phyloP scores from a whole-genome alignment of 2,797 vertebrate genomes.

The Tokudaia tokunoshimensis region DNA sequence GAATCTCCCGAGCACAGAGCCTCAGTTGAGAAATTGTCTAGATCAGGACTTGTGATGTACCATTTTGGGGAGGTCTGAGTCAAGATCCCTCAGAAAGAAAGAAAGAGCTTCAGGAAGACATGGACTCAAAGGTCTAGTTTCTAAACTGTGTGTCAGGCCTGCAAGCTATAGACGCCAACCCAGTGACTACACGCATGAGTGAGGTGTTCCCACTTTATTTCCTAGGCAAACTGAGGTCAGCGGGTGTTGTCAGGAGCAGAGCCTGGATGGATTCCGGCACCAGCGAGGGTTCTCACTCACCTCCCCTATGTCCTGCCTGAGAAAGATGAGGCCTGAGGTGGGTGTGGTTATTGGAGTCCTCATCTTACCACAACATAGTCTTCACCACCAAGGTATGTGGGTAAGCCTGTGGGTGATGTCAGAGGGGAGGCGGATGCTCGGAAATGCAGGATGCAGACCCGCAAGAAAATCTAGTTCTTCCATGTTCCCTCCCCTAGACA shows the following conservation, averaged over 20 bases:
- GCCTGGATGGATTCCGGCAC: neutral
- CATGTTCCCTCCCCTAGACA: neutral
- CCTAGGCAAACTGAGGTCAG: neutral
- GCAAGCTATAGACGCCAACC: neutral
- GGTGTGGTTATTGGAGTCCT: rapidly evolving
- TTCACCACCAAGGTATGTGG: neutral
- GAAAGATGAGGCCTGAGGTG: rapidly evolving
- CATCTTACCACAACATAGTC: neutral
- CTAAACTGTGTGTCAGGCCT: neutral
- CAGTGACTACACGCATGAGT: neutral
- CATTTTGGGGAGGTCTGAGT: neutral
- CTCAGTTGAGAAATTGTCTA: neutral
- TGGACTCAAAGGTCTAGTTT: rapidly evolving
- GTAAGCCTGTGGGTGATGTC: rapidly evolving
- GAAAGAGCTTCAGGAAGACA: neutral
- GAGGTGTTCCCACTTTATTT: neutral
- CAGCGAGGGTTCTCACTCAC: neutral
- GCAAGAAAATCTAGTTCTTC: neutral
- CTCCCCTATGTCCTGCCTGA: neutral
- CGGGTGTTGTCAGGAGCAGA: neutral
- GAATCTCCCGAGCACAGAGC: neutral
- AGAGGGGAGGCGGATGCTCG: neutral
- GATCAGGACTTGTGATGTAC: neutral
- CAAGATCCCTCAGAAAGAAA: neutral
- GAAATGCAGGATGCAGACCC: neutral